Conservation (phyloP, 2,888 invertebrate species). For the Agrilus mali region DNA sequence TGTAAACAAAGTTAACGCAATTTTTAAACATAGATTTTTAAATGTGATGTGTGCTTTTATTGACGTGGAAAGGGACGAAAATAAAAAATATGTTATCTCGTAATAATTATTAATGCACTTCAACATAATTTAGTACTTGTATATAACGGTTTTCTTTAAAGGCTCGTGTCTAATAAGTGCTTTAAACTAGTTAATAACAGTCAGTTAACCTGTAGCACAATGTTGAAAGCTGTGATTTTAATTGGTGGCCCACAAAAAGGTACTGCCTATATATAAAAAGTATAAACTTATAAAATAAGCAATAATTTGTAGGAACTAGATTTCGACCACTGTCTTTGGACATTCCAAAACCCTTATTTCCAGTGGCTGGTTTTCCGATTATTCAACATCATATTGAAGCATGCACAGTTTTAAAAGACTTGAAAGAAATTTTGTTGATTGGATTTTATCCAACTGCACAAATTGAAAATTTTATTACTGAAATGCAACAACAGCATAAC, state of each 20-base stretch:
- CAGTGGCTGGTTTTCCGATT: constrained; percentile 89
- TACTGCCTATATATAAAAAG: constrained; percentile 26
- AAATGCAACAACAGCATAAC: constrained; percentile 74
- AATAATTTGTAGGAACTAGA: constrained; percentile 64
- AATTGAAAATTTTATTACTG: constrained; percentile 73
- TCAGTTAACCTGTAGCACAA: constrained; percentile 21
- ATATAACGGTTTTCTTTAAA: too few relatives aligned
- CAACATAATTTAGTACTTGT: too few relatives aligned
- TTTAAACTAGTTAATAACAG: too few relatives aligned
- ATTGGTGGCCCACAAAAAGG: constrained; percentile 94
- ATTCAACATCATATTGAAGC: constrained; percentile 97
- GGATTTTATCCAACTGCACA: constrained; percentile 83
- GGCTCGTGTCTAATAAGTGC: too few relatives aligned
- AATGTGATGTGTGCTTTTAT: too few relatives aligned
- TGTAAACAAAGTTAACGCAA: too few relatives aligned
- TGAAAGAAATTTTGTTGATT: constrained; percentile 86
- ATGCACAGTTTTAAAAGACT: constrained; percentile 60
- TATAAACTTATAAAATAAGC: constrained; percentile 5
- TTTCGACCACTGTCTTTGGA: constrained; percentile 94
- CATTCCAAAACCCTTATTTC: constrained; percentile 95
- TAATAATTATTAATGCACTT: too few relatives aligned
- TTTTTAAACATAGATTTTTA: too few relatives aligned
- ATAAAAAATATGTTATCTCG: too few relatives aligned
- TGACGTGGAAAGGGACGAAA: too few relatives aligned
- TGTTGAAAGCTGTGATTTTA: constrained; percentile 79